Conservation (phyloP, 2,888 invertebrate species). For the Cantharis rustica region DNA sequence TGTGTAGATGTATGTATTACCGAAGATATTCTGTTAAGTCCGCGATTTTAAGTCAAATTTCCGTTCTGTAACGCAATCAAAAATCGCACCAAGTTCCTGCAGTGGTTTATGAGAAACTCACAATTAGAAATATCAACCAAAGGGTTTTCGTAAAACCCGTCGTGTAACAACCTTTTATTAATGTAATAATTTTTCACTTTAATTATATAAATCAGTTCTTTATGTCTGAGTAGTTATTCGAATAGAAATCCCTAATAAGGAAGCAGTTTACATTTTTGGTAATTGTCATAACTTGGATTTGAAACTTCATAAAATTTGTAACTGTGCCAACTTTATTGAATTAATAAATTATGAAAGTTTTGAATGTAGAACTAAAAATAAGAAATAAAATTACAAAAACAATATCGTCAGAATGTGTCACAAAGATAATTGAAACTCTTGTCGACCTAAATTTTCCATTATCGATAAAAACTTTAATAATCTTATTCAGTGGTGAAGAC, state of each 20-base stretch:
- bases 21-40: too few relatives aligned
- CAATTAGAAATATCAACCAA: too few relatives aligned
- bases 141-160: too few relatives aligned
- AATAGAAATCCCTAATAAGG: not conserved
- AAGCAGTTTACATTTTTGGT: not conserved
- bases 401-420: not conserved
- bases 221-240: not conserved
- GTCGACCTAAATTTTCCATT: not conserved
- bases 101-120: too few relatives aligned
- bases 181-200: too few relatives aligned
- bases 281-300: not conserved
- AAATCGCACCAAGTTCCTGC: too few relatives aligned
- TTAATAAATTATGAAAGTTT: not conserved
- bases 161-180: too few relatives aligned
- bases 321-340: not conserved
- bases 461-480: not conserved
- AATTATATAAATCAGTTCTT: not conserved
- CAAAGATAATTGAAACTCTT: not conserved
- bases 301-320: not conserved
- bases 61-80: too few relatives aligned
- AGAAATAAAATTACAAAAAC: not conserved
- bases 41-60: too few relatives aligned
- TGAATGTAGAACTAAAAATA: not conserved
- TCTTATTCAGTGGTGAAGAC: not conserved
- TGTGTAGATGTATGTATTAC: too few relatives aligned